Conservation (phyloP, 2,797 vertebrate genomes). For the Tauraco hartlaubi region DNA sequence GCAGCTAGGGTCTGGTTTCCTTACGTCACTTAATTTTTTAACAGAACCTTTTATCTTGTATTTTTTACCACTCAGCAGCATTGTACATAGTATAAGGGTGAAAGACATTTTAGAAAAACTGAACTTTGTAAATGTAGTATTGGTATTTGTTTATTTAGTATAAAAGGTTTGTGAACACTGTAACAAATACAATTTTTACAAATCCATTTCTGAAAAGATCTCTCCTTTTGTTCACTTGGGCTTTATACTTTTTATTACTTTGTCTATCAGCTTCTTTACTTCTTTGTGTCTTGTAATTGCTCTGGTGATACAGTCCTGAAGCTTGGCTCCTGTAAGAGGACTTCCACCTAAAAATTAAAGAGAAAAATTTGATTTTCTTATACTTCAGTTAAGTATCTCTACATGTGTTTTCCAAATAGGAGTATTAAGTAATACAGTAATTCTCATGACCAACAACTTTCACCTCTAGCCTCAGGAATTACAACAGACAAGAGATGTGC, state of each 20-base stretch:
- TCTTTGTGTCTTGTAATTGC: conserved; percentile 89
- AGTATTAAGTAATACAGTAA: background rate
- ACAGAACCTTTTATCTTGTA: conserved; percentile 65
- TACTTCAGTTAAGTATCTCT: background rate
- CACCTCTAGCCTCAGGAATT: background rate
- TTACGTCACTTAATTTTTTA: conserved; percentile 60
- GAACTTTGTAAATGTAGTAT: conserved; percentile 87
- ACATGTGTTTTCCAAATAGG: background rate
- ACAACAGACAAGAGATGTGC: background rate
- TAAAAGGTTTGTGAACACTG: conserved; percentile 87
- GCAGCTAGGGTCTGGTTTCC: conserved; percentile 8
- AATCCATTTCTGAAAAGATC: conserved; percentile 62
- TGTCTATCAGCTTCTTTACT: conserved; percentile 89
- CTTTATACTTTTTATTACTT: conserved; percentile 87
- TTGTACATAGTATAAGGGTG: conserved; percentile 65
- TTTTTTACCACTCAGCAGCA: conserved; percentile 55
- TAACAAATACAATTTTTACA: conserved; percentile 98
- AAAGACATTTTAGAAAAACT: conserved; percentile 83
- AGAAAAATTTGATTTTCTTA: background rate
- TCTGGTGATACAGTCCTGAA: conserved; percentile 93
- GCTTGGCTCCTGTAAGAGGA: conserved; percentile 89
- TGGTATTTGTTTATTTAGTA: conserved; percentile 91
- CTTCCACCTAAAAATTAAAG: conserved; percentile 82
- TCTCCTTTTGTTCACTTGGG: conserved; percentile 75
- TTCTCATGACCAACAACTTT: background rate